phyloP scores from a whole-genome alignment of 1,140 invertebrate species.

The Solen grandis region DNA sequence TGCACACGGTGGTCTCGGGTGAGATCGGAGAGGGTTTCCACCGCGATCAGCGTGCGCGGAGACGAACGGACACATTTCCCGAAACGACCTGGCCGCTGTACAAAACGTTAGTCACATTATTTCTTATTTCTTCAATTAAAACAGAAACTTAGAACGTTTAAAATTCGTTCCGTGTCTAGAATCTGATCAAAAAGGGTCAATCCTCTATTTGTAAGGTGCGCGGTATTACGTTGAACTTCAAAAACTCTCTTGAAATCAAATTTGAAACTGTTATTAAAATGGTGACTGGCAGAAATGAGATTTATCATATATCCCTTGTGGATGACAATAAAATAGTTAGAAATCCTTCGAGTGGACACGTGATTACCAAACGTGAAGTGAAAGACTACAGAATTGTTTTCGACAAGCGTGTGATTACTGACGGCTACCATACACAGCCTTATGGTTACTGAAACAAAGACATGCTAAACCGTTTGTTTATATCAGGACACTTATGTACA shows the following conservation, averaged over 20 bases:
- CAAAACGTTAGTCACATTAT: too few relatives aligned
- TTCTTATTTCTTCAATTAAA: too few relatives aligned
- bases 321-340: slow-evolving; percentile 9
- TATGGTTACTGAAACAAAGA: slow-evolving; percentile 25
- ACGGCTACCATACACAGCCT: background rate
- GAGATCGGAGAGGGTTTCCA: too few relatives aligned
- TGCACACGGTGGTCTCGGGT: too few relatives aligned
- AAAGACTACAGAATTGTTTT: slow-evolving; percentile 27
- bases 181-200: slow-evolving; percentile 3
- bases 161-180: too few relatives aligned
- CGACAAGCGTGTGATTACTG: slow-evolving; percentile 15
- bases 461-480: too few relatives aligned
- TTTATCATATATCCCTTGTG: background rate
- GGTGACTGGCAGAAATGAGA: background rate
- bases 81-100: too few relatives aligned
- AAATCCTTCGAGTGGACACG: background rate
- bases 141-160: too few relatives aligned
- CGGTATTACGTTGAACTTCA: slow-evolving; percentile 47
- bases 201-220: slow-evolving; percentile 31
- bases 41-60: too few relatives aligned
- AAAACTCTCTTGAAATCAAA: slow-evolving; percentile 21
- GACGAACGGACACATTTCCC: too few relatives aligned
- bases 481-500: too few relatives aligned
- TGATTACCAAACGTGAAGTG: background rate
- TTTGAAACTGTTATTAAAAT: slow-evolving; percentile 10